A percentile compares a stretch with the other conserved stretches of the same genome.
These are phyloP conservation scores for Empis livida DNA, from an alignment of 2,888 invertebrate genomes.

Conservation along the genomic window DNA sequence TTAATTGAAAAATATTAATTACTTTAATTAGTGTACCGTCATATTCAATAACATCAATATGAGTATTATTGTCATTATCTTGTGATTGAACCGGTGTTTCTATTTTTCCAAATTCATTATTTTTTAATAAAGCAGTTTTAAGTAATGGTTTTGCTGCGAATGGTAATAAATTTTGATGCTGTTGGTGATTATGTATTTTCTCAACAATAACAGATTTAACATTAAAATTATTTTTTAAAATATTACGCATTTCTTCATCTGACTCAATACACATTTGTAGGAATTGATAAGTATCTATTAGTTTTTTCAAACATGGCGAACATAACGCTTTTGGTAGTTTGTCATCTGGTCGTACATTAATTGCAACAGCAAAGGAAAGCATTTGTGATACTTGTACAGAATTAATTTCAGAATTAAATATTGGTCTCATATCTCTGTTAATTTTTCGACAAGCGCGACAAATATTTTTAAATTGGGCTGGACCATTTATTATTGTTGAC, in stretches of 20 bases:
- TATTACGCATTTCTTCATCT: background rate
- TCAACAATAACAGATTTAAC: background rate
- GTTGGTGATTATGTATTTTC: background rate
- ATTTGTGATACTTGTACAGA: background rate
- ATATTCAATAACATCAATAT: too few relatives aligned
- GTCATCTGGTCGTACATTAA: background rate
- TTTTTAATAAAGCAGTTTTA: background rate
- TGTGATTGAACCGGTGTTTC: background rate
- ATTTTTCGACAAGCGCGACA: background rate
- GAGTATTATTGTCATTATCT: too few relatives aligned
- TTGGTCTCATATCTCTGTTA: background rate
- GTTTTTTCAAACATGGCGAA: background rate
- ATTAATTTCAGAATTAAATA: background rate
- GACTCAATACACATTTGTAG: background rate
- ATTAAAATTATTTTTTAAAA: background rate
- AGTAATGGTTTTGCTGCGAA: background rate
- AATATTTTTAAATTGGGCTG: background rate
- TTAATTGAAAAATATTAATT: too few relatives aligned
- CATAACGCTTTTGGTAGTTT: background rate
- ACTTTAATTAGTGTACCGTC: too few relatives aligned
- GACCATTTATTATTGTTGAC: too few relatives aligned
- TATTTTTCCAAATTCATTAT: background rate
- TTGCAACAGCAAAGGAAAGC: background rate
- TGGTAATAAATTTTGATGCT: background rate
- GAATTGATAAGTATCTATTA: background rate